Conservation (phyloP, 2,797 vertebrate genomes). For the Alcedo atthis region DNA sequence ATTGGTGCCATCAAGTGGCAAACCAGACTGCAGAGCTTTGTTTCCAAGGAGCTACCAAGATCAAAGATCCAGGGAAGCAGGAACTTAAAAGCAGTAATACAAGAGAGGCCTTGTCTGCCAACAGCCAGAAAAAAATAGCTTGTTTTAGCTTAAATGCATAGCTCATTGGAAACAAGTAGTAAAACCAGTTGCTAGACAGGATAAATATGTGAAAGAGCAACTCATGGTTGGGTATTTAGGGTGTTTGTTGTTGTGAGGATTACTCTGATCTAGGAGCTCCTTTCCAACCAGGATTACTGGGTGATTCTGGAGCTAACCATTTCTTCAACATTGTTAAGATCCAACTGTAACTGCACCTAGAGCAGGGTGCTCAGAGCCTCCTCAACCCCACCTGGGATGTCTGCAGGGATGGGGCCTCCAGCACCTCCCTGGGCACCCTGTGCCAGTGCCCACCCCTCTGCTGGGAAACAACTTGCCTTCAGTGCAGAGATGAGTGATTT, state of each 20-base stretch:
- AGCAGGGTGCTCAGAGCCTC: too few species aligned
- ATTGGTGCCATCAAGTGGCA: conserved; percentile 45
- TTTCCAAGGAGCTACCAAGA: not conserved
- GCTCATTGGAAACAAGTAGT: not conserved
- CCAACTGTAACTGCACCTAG: not conserved
- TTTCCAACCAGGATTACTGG: too few species aligned
- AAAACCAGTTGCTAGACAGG: not conserved
- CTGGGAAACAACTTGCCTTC: conserved; percentile 50
- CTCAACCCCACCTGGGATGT: too few species aligned
- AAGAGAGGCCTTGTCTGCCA: not conserved
- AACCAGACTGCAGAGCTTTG: not conserved
- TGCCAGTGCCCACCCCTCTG: too few species aligned
- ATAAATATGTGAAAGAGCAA: not conserved
- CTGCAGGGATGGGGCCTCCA: too few species aligned
- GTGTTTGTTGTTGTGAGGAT: too few species aligned
- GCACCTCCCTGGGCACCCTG: too few species aligned
- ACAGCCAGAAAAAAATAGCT: not conserved
- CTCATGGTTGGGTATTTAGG: too few species aligned
- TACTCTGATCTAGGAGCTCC: too few species aligned
- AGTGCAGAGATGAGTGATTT: conserved; percentile 80
- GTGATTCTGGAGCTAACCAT: not conserved
- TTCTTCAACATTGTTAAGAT: not conserved
- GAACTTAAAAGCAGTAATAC: not conserved
- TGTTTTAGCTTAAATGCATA: not conserved
- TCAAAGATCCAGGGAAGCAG: not conserved